phyloP scores from a whole-genome alignment of 2,888 invertebrate species.

The Azorinus chamasolen region DNA sequence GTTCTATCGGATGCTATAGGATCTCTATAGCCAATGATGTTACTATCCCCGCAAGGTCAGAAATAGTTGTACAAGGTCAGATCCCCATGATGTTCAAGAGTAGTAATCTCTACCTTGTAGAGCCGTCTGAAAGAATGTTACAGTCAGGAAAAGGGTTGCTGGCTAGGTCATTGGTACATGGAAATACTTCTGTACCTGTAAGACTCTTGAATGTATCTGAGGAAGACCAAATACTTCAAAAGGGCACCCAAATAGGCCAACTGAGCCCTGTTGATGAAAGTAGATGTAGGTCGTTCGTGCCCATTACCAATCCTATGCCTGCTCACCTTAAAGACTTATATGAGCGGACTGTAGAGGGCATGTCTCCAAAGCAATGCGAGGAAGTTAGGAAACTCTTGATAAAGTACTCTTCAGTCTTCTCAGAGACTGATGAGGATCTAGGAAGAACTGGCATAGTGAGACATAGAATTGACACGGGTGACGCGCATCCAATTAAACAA shows the following conservation, averaged over 20 bases:
- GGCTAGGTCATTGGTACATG: conserved; percentile 3
- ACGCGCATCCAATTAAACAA: conserved; percentile 32
- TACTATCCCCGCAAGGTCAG: conserved; percentile 13
- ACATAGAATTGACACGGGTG: conserved; percentile 26
- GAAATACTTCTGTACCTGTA: background rate
- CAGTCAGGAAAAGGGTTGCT: background rate
- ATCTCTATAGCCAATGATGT: background rate
- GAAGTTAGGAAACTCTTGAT: background rate
- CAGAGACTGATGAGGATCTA: conserved; percentile 15
- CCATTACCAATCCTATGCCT: background rate
- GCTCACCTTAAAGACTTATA: conserved; percentile 12
- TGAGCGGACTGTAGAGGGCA: background rate
- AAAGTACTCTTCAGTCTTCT: conserved; percentile 27
- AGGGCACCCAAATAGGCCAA: background rate
- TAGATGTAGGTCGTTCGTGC: background rate
- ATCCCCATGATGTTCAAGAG: background rate
- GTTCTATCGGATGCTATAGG: conserved; percentile 13
- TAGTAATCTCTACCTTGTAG: background rate
- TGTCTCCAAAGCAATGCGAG: background rate
- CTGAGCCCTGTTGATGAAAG: background rate
- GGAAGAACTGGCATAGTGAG: conserved; percentile 18
- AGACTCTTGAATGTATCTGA: conserved; percentile 11
- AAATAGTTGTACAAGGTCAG: conserved; percentile 8
- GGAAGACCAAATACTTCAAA: background rate
- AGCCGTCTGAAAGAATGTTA: background rate